phyloP scores from a whole-genome alignment of 2,888 invertebrate species.

The Platycheirus rosarum region DNA sequence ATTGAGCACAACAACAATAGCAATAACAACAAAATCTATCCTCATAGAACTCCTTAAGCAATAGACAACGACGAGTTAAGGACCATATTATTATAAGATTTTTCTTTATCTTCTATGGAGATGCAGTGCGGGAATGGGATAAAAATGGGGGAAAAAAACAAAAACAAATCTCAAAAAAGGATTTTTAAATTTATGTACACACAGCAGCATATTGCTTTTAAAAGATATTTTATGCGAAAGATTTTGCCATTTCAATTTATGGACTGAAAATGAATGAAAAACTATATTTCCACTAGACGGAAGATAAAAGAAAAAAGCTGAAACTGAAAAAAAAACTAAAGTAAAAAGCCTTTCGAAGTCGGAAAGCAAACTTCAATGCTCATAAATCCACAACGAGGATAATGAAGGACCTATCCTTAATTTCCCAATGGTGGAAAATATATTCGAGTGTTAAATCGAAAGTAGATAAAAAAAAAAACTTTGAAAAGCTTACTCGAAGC shows the following conservation, averaged over 20 bases:
- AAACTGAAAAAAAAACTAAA: no score
- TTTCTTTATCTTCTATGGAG: background rate
- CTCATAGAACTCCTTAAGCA: no score
- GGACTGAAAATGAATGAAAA: slow-evolving; percentile 27
- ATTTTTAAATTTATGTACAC: slow-evolving; percentile 65
- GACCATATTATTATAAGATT: slow-evolving; percentile 22
- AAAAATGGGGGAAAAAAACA: background rate
- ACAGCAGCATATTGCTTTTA: slow-evolving; percentile 64
- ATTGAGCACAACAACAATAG: slow-evolving; percentile 24
- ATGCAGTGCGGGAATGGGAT: background rate
- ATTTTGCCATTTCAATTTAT: slow-evolving; percentile 69
- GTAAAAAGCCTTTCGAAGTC: slow-evolving; percentile 6
- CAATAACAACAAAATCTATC: no score
- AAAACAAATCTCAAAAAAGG: slow-evolving; percentile 8
- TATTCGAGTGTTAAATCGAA: slow-evolving; percentile 9
- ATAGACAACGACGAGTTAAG: slow-evolving; percentile 12
- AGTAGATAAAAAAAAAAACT: background rate
- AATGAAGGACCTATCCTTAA: slow-evolving; percentile 49
- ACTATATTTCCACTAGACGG: slow-evolving; percentile 19
- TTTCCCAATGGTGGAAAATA: slow-evolving; percentile 25
- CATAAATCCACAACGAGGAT: slow-evolving; percentile 46
- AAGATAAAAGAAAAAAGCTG: slow-evolving; percentile 14
- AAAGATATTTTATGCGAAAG: slow-evolving; percentile 65
- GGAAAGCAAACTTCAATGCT: slow-evolving; percentile 25
- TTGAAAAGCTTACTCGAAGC: background rate